phyloP scores from a whole-genome alignment of 1,140 invertebrate genomes.

The Hypsibius dujardini region DNA sequence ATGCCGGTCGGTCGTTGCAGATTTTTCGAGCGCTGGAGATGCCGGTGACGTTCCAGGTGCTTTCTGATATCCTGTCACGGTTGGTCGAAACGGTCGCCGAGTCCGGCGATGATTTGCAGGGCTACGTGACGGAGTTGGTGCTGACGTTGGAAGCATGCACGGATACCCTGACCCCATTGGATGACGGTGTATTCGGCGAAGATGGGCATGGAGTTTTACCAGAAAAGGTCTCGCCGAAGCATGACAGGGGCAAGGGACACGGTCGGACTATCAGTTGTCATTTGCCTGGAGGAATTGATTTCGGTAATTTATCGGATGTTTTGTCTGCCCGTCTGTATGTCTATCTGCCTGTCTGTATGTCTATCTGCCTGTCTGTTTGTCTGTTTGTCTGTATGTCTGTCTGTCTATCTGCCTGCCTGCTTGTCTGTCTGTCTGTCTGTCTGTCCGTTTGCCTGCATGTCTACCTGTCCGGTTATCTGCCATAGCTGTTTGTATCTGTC shows the following conservation, averaged over 20 bases:
- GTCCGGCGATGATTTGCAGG: slow-evolving; percentile 96
- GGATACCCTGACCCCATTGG: slow-evolving; percentile 45
- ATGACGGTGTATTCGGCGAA: not conserved
- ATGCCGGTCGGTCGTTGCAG: slow-evolving; percentile 72
- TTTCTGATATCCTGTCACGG: slow-evolving; percentile 81
- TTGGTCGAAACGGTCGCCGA: slow-evolving; percentile 94
- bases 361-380: too few relatives aligned
- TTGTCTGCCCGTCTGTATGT: too few relatives aligned
- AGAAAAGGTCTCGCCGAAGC: not conserved
- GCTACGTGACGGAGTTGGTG: slow-evolving; percentile 89
- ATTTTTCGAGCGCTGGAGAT: slow-evolving; percentile 76
- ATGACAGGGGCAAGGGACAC: slow-evolving; percentile 24
- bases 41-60: slow-evolving; percentile 78
- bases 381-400: too few relatives aligned
- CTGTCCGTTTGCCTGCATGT: too few relatives aligned
- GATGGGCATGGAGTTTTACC: not conserved
- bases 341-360: too few relatives aligned
- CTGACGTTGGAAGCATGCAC: slow-evolving; percentile 84
- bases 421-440: too few relatives aligned
- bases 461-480: too few relatives aligned
- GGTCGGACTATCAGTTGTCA: slow-evolving; percentile 23
- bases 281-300: not conserved
- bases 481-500: too few relatives aligned
- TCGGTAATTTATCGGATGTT: not conserved
- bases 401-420: too few relatives aligned